Evolutionary conservation across 2,888 invertebrate species (phyloP).

Genomic region (Pinctada fucata): DNA sequence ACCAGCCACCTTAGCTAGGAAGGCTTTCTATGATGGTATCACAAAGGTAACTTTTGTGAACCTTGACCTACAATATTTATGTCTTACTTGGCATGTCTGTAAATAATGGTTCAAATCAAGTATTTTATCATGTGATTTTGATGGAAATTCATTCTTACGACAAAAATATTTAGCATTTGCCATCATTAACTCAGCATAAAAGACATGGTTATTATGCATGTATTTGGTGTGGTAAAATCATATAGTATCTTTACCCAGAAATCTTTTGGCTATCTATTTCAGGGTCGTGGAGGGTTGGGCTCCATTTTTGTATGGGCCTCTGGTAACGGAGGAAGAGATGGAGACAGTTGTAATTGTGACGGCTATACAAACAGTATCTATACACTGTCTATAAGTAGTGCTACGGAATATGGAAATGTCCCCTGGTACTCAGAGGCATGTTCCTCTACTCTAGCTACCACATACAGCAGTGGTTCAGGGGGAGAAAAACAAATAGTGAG

Average conservation of each 20-base stretch:
- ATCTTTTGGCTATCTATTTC: too few species aligned
- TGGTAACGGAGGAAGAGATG: constrained; percentile 96
- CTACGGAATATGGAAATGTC: constrained; percentile 83
- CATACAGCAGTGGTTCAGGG: constrained; percentile 96
- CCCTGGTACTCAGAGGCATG: constrained; percentile 97
- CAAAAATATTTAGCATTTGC: too few species aligned
- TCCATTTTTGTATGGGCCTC: constrained; percentile 99
- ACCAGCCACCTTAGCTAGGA: constrained; percentile 94
- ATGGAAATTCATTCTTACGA: too few species aligned
- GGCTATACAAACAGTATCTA: constrained; percentile 99
- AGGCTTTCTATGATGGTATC: constrained; percentile 97
- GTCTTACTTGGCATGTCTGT: too few species aligned
- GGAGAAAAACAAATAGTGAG: constrained; percentile 81
- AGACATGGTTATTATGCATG: too few species aligned
- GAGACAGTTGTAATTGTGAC: constrained; percentile 96
- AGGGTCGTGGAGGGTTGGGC: constrained; percentile 95
- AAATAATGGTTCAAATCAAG: too few species aligned
- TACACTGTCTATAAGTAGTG: constrained; percentile 96
- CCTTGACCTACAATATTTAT: too few species aligned
- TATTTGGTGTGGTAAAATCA: too few species aligned
- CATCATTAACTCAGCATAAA: too few species aligned
- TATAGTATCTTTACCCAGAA: too few species aligned
- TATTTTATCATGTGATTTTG: too few species aligned
- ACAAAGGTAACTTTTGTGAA: too few species aligned
- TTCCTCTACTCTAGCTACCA: constrained; percentile 97